phyloP scores from a whole-genome alignment of 2,888 invertebrate genomes.

The Eledona agricola region DNA sequence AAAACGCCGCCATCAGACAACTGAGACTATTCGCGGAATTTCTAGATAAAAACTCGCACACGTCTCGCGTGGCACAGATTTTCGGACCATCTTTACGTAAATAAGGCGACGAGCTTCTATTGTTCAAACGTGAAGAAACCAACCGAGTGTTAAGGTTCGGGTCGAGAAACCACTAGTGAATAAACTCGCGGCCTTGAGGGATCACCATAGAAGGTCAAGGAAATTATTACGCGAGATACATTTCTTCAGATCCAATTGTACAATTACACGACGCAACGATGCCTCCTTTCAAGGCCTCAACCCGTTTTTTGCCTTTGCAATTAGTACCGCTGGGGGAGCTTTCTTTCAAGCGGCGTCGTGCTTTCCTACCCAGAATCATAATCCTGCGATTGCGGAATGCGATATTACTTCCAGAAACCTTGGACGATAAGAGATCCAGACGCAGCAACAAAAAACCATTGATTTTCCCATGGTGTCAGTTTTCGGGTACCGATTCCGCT shows the following conservation, averaged over 20 bases:
- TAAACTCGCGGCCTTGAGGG: constrained; percentile 52
- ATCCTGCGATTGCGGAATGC: too few relatives aligned
- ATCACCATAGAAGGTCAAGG: constrained; percentile 51
- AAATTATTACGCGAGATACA: constrained; percentile 53
- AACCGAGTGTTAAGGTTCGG: constrained; percentile 44
- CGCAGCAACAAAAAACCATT: too few relatives aligned
- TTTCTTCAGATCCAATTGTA: constrained; percentile 27
- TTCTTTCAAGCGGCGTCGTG: too few relatives aligned
- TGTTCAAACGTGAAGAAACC: constrained; percentile 45
- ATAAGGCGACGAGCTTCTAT: constrained; percentile 41
- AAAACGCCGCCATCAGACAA: constrained; percentile 33
- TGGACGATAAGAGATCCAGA: too few relatives aligned
- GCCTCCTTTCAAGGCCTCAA: too few relatives aligned
- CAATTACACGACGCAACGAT: neutral
- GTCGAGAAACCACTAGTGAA: constrained; percentile 45
- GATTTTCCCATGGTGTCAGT: too few relatives aligned
- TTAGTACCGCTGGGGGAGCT: too few relatives aligned
- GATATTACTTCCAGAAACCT: too few relatives aligned
- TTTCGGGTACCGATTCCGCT: too few relatives aligned
- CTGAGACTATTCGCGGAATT: constrained; percentile 37
- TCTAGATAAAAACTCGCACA: constrained; percentile 30
- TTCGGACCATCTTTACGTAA: constrained; percentile 24
- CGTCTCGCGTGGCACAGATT: constrained; percentile 29
- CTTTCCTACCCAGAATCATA: too few relatives aligned
- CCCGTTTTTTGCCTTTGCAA: too few relatives aligned